These are phyloP conservation scores for Lochmaea crataegi DNA, from an alignment of 2,888 invertebrate genomes.

Conservation along the genomic window DNA sequence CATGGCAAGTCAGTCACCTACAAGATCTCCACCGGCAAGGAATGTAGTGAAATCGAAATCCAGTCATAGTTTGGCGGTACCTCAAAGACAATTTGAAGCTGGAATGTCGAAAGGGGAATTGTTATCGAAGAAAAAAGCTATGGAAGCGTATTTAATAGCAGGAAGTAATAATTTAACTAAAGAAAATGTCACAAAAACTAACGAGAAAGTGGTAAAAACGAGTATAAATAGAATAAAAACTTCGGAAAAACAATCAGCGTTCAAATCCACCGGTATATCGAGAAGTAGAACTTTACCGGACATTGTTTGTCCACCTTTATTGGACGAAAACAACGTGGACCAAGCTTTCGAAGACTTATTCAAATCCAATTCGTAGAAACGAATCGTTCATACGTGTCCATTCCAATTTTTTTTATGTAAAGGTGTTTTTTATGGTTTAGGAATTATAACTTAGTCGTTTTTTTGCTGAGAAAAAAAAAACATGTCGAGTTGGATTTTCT, in stretches of 20 bases:
- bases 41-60: slow-evolving; percentile 74
- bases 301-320: slow-evolving; percentile 72
- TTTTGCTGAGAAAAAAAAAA: slow-evolving; percentile 21
- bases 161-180: slow-evolving; percentile 66
- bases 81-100: slow-evolving; percentile 84
- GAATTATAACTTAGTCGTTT: slow-evolving; percentile 41
- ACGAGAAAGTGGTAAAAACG: slow-evolving; percentile 52
- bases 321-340: slow-evolving; percentile 86
- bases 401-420: slow-evolving; percentile 44
- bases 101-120: slow-evolving; percentile 76
- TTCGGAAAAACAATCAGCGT: slow-evolving; percentile 66
- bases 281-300: slow-evolving; percentile 84
- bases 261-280: slow-evolving; percentile 68
- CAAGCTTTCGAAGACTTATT: slow-evolving; percentile 90
- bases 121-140: slow-evolving; percentile 76
- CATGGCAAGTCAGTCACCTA: slow-evolving; percentile 44
- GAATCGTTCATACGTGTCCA: slow-evolving; percentile 44
- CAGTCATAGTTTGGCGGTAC: slow-evolving; percentile 78
- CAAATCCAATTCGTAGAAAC: slow-evolving; percentile 60
- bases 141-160: slow-evolving; percentile 77
- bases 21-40: slow-evolving; percentile 30
- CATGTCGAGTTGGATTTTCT: slow-evolving; percentile 34
- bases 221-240: slow-evolving; percentile 66
- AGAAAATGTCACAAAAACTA: slow-evolving; percentile 37
- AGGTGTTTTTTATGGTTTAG: slow-evolving; percentile 43